Percentiles rank a stretch among this genome's conserved stretches.
phyloP scores from a whole-genome alignment of 2,113 vertebrate species.

The Prietella phreatophila region DNA sequence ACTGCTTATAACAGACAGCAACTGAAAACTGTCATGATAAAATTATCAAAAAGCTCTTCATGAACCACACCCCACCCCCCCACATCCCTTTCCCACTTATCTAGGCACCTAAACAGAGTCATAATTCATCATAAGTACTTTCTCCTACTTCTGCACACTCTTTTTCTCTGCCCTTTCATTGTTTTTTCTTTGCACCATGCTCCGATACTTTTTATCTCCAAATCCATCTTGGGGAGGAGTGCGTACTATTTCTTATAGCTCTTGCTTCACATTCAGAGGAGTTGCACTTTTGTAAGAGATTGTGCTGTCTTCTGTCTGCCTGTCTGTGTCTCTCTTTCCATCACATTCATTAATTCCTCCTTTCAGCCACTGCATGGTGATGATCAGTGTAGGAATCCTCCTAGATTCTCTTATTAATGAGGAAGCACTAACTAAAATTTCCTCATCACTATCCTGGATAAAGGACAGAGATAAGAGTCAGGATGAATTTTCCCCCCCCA shows the following conservation, averaged over 20 bases:
- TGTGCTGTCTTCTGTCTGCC: neutral
- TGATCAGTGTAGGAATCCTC: slow-evolving; percentile 46
- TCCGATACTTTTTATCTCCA: slow-evolving; percentile 39
- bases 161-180: slow-evolving; percentile 44
- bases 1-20: too few relatives aligned
- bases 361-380: slow-evolving; percentile 13
- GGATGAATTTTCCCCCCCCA: slow-evolving; percentile 47
- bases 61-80: slow-evolving; percentile 4
- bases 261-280: slow-evolving; percentile 19
- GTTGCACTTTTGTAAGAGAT: slow-evolving; percentile 26
- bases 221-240: neutral
- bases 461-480: neutral
- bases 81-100: slow-evolving; percentile 46
- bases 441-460: slow-evolving; percentile 25
- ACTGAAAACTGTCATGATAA: neutral
- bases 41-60: neutral
- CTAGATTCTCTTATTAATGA: slow-evolving; percentile 58
- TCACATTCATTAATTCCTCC: neutral
- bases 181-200: neutral
- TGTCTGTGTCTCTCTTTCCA: neutral
- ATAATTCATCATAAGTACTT: slow-evolving; percentile 58
- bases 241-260: neutral
- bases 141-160: slow-evolving; percentile 51
- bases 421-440: neutral
- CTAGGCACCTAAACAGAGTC: slow-evolving; percentile 52